Base-by-base conservation (phyloP, 2,888 invertebrate species). In the Leptinotarsa juncta region DNA sequence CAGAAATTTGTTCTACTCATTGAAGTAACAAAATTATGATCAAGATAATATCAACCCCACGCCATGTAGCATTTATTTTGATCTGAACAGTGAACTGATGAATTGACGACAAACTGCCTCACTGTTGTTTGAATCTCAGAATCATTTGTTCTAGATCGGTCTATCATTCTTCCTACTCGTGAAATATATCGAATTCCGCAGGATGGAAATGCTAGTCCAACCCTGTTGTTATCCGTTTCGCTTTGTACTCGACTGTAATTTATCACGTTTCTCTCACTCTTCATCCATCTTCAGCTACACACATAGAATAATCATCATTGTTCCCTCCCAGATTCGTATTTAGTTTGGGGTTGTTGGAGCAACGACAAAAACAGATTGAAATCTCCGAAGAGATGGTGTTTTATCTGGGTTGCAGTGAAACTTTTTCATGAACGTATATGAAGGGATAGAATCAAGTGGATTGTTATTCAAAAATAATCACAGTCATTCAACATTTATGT, bases 211-310 rank as follows among this genome's bases (percentile, higher is more conserved):
- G 69, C 32, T 55, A 69, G 69, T 69, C 69, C 69, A 69, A 69
- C 69, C 60, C 69, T 69, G 69, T 48, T 69, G 69, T 69, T 60
- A 57, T 18, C 48, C 20, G 57, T 48, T 18, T 57, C 57, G 57
- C 69, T 57, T 57, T 69, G 49, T 57, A 69, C 26, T 69, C 32
- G 69, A 57, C 49, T 70, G 69, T 70, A 74, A 77, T 79, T 77
- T 79, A 77, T 79, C 69, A 76, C 77, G 67, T 73, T 72, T 77
- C 77, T 42, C 42, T 74, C 78, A 80, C 77, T 79, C 76, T 78
- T 80, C 80, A 80, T 80, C 78, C 78, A 79, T 80, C 77, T 80
- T 76, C 76, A 76, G 70, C 77, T 72, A 77, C 77, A 73, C 74
- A 72, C 67, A 49, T 70, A 75, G 67, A 75, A 75, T 75, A 73